Base-by-base conservation (phyloP, 2,888 invertebrate genomes). In the Linnaemya tessellans region DNA sequence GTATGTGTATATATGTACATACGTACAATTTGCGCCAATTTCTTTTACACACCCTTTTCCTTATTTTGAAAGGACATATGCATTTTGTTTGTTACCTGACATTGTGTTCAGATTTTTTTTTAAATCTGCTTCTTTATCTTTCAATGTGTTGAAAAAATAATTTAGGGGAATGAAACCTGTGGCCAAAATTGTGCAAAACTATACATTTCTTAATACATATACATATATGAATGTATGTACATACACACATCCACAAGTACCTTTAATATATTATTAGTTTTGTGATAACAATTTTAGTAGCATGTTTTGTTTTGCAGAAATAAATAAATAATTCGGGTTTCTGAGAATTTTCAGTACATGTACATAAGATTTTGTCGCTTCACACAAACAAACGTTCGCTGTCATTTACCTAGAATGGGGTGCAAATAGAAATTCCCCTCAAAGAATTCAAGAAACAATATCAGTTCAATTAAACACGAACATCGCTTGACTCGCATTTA, bases 1-100 rank as follows among this genome's bases (percentile, higher is more conserved):
- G 38, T 41, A 41, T 41, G 9, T 41, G 3, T 41, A 13, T 11
- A 11, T 41, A 38, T 10, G 8, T 10, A 38, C 38, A 35, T 41
- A 9, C 7, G 1, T 43, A 71, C 41, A 80, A 80, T 43, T 49
- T 41, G 80, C 74, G 80, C 80, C 73, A 80, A 74, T 67, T 74
- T 73, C 25, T 15, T 64, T 18, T 35, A 11, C 15, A 51, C 5
- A 75, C 41, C 54, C 38, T 62, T 3, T 54, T 71, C n/a, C 35
- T 22, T 49, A 11, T 62, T 64, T 71, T 78, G 13, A 74, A 62
- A 35, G 8, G 49, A 49, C 60, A 73, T 60, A 46, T 49, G 25
- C 51, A 73, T 38, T 58, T 74, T 20, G 10, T 20, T 25, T 51
- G 49, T 38, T 64, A 62, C 74, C 74, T 62, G 62, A 35, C 11